These are phyloP conservation scores for Oreochromis spilurus DNA, from an alignment of 2,113 vertebrate genomes.

Conservation along the genomic window DNA sequence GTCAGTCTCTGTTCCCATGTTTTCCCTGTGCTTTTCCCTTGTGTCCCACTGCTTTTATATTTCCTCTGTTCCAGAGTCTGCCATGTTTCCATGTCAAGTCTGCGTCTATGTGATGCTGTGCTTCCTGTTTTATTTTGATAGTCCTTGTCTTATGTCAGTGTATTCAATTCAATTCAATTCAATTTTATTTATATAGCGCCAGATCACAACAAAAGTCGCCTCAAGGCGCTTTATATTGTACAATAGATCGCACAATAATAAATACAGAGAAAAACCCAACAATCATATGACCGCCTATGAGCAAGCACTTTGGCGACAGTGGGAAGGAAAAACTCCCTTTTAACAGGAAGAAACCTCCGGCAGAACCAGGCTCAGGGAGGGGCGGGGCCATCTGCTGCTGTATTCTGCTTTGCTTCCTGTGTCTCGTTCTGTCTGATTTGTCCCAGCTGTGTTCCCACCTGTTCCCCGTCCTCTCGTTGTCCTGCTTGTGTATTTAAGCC, in stretches of 20 bases:
- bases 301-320: no score
- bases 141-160: neutral
- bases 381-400: no score
- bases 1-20: neutral
- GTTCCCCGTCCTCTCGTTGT: neutral
- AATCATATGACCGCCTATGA: no score
- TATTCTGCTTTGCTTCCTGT: neutral
- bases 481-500: neutral
- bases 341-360: no score
- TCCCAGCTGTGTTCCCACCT: neutral
- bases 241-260: no score
- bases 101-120: neutral
- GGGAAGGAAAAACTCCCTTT: no score
- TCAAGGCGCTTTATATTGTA: no score
- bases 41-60: neutral
- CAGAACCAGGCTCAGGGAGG: no score
- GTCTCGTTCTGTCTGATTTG: neutral
- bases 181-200: no score
- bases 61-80: neutral
- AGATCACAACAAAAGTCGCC: no score
- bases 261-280: no score
- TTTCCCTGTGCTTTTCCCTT: accelerated
- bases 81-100: neutral
- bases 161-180: no score
- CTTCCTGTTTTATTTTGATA: neutral